These are phyloP conservation scores for Heterocephalus glaber DNA, from an alignment of 2,113 vertebrate species.

Conservation along the genomic window DNA sequence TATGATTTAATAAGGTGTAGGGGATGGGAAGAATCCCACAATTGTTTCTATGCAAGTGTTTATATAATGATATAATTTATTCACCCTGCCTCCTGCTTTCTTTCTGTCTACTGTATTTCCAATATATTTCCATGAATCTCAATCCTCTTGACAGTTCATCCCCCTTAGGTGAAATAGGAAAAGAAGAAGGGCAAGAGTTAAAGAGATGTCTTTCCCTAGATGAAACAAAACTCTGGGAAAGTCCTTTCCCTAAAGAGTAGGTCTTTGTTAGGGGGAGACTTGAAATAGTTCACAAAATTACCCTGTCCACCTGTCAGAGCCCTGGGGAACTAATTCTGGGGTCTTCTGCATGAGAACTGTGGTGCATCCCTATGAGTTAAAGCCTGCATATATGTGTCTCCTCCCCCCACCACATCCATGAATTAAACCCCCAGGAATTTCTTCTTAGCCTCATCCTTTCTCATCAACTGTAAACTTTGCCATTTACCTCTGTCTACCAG, in stretches of 20 bases:
- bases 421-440: neutral
- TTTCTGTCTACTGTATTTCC: neutral
- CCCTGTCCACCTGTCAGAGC: neutral
- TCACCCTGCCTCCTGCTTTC: neutral
- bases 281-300: neutral
- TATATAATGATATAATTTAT: neutral
- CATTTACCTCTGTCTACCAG: neutral
- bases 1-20: neutral
- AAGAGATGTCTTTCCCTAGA: neutral
- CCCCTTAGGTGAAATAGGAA: neutral
- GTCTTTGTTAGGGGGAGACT: neutral
- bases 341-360: neutral
- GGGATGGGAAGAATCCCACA: neutral
- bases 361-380: neutral
- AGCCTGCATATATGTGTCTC: neutral
- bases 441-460: neutral
- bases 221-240: neutral
- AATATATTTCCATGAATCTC: neutral
- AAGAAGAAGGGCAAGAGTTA: neutral
- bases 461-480: neutral
- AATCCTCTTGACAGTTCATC: neutral
- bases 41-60: neutral
- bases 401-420: neutral
- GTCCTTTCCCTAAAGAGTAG: neutral
- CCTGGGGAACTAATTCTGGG: neutral